A percentile compares a stretch with the other conserved stretches of the same genome.
These are phyloP conservation scores for Vidua macroura DNA, from an alignment of 2,113 vertebrate species.

Conservation along the genomic window DNA sequence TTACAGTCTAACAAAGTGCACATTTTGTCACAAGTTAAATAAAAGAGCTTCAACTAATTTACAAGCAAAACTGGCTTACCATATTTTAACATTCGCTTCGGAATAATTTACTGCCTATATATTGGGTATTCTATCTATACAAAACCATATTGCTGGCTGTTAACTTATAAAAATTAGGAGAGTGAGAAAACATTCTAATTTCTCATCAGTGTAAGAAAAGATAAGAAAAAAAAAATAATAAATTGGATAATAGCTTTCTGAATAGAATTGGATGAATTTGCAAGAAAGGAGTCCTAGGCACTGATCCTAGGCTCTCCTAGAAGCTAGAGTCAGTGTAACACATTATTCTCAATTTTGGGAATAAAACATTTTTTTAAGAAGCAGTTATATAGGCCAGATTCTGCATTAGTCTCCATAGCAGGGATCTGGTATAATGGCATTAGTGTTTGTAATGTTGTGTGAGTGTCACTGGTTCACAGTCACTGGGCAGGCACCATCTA, in stretches of 20 bases:
- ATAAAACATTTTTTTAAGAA: neutral
- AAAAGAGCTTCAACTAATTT: neutral
- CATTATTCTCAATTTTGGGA: neutral
- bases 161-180: neutral
- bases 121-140: neutral
- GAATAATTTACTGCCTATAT: conserved; percentile 13
- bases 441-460: neutral
- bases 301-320: neutral
- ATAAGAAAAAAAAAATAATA: neutral
- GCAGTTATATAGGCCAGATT: neutral
- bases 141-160: conserved; percentile 19
- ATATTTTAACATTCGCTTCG: neutral
- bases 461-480: neutral
- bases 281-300: neutral
- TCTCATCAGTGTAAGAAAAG: conserved; percentile 9
- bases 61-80: neutral
- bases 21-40: neutral
- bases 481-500: neutral
- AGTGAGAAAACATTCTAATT: conserved; percentile 29
- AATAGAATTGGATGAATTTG: neutral
- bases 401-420: neutral
- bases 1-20: neutral
- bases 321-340: neutral
- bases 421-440: neutral
- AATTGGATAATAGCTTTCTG: conserved; percentile 5